phyloP scores from a whole-genome alignment of 2,797 vertebrate species.

The Pipistrellus pipistrellus region DNA sequence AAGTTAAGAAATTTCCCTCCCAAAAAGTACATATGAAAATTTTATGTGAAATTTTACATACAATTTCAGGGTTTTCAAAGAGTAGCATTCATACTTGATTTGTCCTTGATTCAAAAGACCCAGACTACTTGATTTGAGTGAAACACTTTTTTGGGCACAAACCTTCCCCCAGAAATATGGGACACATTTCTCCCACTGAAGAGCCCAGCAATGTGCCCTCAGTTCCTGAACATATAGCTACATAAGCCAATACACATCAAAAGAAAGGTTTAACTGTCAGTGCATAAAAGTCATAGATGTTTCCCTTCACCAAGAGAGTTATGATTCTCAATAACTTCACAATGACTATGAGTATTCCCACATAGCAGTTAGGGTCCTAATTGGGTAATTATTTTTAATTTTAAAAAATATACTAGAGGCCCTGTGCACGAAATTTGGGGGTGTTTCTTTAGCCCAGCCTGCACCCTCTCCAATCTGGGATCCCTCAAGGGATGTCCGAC shows the following conservation, averaged over 20 bases:
- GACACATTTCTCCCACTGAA: background rate
- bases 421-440: too few species aligned
- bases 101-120: background rate
- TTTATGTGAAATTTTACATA: background rate
- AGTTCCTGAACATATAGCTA: background rate
- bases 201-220: background rate
- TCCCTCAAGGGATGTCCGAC: too few species aligned
- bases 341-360: background rate
- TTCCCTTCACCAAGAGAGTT: background rate
- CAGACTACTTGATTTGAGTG: background rate
- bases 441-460: too few species aligned
- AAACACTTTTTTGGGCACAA: background rate
- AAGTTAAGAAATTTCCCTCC: background rate
- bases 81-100: background rate
- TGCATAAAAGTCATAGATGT: background rate
- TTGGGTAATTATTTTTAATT: background rate
- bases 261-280: background rate
- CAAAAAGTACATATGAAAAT: background rate
- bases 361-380: too few species aligned
- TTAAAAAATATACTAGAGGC: too few species aligned
- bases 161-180: background rate
- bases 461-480: too few species aligned
- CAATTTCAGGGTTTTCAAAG: background rate
- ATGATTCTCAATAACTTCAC: background rate
- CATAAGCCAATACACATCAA: background rate